Conservation (phyloP, 2,888 invertebrate genomes). For the Acleris literana region DNA sequence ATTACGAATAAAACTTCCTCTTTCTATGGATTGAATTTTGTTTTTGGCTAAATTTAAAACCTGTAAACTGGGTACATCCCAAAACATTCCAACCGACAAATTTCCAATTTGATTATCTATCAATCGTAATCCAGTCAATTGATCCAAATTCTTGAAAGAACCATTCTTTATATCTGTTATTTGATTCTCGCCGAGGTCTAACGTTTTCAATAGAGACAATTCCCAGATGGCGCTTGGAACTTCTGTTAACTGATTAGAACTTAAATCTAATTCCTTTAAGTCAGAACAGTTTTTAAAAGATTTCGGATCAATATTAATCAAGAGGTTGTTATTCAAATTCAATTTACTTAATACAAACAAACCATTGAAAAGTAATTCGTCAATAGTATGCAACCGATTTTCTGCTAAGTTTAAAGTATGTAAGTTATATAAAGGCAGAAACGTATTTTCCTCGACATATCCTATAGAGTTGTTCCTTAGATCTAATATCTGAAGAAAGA, state of each 20-base stretch:
- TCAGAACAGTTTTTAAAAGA: slow-evolving; percentile 95
- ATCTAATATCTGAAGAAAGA: slow-evolving; percentile 93
- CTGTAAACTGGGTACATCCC: slow-evolving; percentile 91
- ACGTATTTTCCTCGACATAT: slow-evolving; percentile 93
- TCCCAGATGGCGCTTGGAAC: slow-evolving; percentile 93
- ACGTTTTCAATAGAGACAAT: slow-evolving; percentile 91
- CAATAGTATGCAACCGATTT: slow-evolving; percentile 92
- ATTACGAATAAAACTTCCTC: slow-evolving; percentile 92
- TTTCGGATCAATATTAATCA: slow-evolving; percentile 89
- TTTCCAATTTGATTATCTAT: slow-evolving; percentile 95
- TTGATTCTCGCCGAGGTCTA: slow-evolving; percentile 96
- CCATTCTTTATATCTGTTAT: slow-evolving; percentile 92
- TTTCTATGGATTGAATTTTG: slow-evolving; percentile 92
- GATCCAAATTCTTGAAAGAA: slow-evolving; percentile 92
- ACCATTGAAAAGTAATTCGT: slow-evolving; percentile 91
- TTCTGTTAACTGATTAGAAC: slow-evolving; percentile 91
- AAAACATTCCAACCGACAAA: slow-evolving; percentile 92
- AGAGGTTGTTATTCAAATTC: slow-evolving; percentile 92
- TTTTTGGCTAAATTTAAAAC: slow-evolving; percentile 95
- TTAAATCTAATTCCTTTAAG: slow-evolving; percentile 93
- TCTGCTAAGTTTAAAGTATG: slow-evolving; percentile 95
- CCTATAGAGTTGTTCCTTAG: slow-evolving; percentile 94
- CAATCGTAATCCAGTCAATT: slow-evolving; percentile 92
- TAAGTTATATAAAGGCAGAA: slow-evolving; percentile 93
- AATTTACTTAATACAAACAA: slow-evolving; percentile 92